These are phyloP conservation scores for Bubo blakistoni DNA, from an alignment of 2,113 vertebrate species.

Conservation along the genomic window DNA sequence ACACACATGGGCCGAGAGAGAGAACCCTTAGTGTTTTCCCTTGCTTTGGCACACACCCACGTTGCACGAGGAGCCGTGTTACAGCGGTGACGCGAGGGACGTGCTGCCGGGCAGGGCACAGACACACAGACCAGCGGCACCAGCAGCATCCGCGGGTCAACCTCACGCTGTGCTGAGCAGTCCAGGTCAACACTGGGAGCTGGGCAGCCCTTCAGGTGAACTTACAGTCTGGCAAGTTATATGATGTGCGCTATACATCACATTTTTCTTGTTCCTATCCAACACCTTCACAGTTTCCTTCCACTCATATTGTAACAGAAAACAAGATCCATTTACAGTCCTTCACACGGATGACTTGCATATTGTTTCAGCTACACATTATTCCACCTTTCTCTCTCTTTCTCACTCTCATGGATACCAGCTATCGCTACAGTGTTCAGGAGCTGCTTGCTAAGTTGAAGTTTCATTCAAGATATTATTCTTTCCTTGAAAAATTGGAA, in stretches of 20 bases:
- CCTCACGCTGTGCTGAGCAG: accelerated
- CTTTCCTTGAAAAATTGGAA: background rate
- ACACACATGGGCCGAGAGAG: background rate
- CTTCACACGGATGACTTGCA: background rate
- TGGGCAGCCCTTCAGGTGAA: background rate
- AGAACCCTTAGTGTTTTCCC: background rate
- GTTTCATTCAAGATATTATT: background rate
- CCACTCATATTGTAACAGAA: background rate
- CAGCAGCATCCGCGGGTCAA: background rate
- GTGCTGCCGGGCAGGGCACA: background rate
- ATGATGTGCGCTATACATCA: background rate
- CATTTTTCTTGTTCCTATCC: background rate
- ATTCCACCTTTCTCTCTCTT: background rate
- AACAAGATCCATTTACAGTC: background rate
- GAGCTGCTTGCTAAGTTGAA: background rate
- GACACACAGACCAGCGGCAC: background rate
- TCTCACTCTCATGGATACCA: background rate
- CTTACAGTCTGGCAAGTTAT: no score
- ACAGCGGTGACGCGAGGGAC: background rate
- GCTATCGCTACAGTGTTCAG: background rate
- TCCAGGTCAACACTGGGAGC: accelerated
- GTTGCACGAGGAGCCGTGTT: background rate
- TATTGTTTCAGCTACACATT: background rate
- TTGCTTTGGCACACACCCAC: background rate
- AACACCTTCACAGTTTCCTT: background rate